phyloP scores from a whole-genome alignment of 1,140 invertebrate genomes.

The Bombus ignitus region DNA sequence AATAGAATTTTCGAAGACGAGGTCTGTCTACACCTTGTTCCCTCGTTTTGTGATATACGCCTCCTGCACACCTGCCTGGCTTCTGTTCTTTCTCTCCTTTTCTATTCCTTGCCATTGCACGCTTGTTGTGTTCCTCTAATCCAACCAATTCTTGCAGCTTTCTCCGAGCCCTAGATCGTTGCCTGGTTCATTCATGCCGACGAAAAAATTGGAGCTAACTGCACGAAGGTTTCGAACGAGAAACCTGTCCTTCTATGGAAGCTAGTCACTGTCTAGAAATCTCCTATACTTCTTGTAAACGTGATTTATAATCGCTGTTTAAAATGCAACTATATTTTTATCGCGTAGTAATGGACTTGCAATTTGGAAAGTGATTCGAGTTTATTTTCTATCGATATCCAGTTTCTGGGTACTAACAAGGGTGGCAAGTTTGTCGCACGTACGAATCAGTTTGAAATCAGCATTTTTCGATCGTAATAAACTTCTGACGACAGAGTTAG shows the following conservation, averaged over 20 bases:
- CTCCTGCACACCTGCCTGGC: conserved; percentile 13
- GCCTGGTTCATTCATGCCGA: conserved; percentile 1
- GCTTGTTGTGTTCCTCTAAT: background rate
- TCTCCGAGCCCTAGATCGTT: conserved; percentile 18
- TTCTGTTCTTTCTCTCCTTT: background rate
- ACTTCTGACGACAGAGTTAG: no score
- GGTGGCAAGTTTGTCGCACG: no score
- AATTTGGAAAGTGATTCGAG: no score
- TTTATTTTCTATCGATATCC: no score
- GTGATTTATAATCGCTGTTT: background rate
- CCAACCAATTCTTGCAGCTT: conserved; percentile 16
- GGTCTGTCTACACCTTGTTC: conserved; percentile 24
- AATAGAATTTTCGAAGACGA: conserved; percentile 5
- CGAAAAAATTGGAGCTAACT: conserved; percentile 11
- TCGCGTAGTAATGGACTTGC: no score
- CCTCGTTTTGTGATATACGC: conserved; percentile 20
- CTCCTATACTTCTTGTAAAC: background rate
- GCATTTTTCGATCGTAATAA: no score
- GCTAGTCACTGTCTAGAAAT: background rate
- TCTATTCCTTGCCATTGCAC: background rate
- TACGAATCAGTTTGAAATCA: no score
- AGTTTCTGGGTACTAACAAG: no score
- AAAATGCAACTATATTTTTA: background rate
- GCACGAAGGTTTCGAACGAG: conserved; percentile 17
- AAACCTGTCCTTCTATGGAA: conserved; percentile 12